Percentiles rank a stretch among this genome's conserved stretches.
phyloP scores from a whole-genome alignment of 2,888 invertebrate species.

The Atrina japonica region DNA sequence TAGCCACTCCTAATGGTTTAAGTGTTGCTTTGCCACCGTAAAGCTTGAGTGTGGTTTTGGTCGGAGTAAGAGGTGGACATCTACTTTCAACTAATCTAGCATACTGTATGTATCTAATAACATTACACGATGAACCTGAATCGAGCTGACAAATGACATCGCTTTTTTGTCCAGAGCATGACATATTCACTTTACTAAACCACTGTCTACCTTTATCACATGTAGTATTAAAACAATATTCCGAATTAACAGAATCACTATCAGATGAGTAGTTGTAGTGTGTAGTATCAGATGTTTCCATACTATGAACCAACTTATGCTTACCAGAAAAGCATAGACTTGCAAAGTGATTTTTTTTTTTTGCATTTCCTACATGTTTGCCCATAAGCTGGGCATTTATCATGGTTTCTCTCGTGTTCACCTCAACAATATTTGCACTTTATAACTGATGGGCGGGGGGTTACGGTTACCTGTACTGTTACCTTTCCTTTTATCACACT shows the following conservation, averaged over 20 bases:
- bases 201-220: constrained; percentile 7
- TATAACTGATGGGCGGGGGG: too few relatives aligned
- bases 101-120: constrained; percentile 13
- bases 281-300: too few relatives aligned
- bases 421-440: constrained; percentile 27
- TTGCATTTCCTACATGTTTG: constrained; percentile 22
- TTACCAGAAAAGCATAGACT: background rate
- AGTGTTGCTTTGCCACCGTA: constrained; percentile 23
- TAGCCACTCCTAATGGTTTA: background rate
- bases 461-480: too few relatives aligned
- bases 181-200: constrained; percentile 13
- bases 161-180: background rate
- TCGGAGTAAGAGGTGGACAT: background rate
- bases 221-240: background rate
- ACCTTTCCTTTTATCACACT: too few relatives aligned
- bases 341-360: constrained; percentile 19
- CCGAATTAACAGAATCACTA: background rate
- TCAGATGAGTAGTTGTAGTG: too few relatives aligned
- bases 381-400: constrained; percentile 13
- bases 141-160: constrained; percentile 13
- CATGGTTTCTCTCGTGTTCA: background rate
- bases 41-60: background rate
- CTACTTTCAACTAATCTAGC: background rate
- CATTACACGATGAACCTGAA: constrained; percentile 13
- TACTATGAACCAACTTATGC: too few relatives aligned